A percentile compares a stretch with the other conserved stretches of the same genome.
Conservation (phyloP, 1,140 invertebrate genomes). For the Caenorhabditis elegans region WBcel235 BX284602.5:4625501-4626000, state of each 20-base stretch:
- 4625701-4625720: neutral
- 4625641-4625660: neutral
- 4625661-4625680: slow-evolving; percentile 10
- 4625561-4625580: slow-evolving; percentile 11
- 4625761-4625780: neutral
- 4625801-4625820: neutral
- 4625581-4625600: neutral
- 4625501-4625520: neutral
- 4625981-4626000: slow-evolving; percentile 54
- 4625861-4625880: slow-evolving; percentile 8
- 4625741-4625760: neutral
- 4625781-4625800: neutral
- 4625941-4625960: too few relatives aligned
- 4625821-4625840: neutral
- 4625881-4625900: neutral
- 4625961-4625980: neutral
- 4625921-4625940: too few relatives aligned
- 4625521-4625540: neutral
- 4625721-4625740: too few relatives aligned
- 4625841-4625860: neutral
- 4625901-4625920: too few relatives aligned
- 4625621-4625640: neutral
- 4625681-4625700: neutral
- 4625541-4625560: neutral
- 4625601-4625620: slow-evolving; percentile 2